Base-by-base conservation (phyloP, 2,797 vertebrate genomes). In the Phaenicophaeus curvirostris region DNA sequence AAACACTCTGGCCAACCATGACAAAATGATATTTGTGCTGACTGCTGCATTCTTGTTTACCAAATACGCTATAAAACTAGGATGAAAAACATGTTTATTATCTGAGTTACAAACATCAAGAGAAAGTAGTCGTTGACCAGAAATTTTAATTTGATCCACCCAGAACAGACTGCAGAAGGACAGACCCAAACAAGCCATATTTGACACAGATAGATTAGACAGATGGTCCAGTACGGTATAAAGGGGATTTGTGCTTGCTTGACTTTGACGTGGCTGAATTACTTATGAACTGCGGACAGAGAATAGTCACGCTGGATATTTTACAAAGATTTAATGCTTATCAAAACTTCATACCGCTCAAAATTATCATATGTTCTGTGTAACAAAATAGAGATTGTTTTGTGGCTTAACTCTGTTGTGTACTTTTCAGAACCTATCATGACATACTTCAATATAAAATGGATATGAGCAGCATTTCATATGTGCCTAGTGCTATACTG, bases 181-280 rank as follows among this genome's bases (percentile, higher is more conserved):
- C 55, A 76, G 93, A 86, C 63, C 71, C 71, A 96, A 96, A 96
- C 89, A 91, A 95, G 90, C 94, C 89, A 61, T 87, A 93, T 96
- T 94, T 78, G 91, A 93, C 91, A 93, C 59, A 88, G 65, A 85
- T 37, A 96, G 87, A 94, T 93, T 92, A 95, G 94, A 95, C 95
- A 96, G 95, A 97, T 95, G 94, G 94, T 23, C 23, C 67, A 33
- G 58, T 13, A 39, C 13, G 50, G 78, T 35, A 89, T 85, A 83
- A 93, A 92, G 73, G 85, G 74, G 85, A 95, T 96, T 96, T 96
- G 85, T 69, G 85, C 51, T 84, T 53, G 76, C 87, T 76, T 86
- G 87, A 71, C 87, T 94, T 88, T 73, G 87, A 69, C 55, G 15
- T 39, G 48, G 69, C 82, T 86, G 69, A 91, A 93, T 92, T 84